A percentile compares a stretch with the other conserved stretches of the same genome.
Evolutionary conservation across 1,140 invertebrate genomes (phyloP).

Genomic region (Anoplolepis gracilipes): DNA sequence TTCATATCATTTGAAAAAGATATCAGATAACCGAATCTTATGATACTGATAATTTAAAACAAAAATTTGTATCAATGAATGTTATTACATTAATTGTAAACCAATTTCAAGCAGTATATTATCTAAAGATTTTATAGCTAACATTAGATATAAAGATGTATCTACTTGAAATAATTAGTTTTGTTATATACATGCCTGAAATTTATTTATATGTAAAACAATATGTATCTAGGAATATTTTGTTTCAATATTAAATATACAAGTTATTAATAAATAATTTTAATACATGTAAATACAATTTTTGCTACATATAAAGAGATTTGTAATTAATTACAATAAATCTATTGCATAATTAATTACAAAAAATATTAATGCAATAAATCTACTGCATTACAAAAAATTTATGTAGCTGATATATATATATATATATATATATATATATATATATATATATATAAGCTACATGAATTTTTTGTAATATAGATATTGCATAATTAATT

Average conservation of each 20-base stretch:
- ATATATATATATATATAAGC: slow-evolving; percentile 34
- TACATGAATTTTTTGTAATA: too few relatives aligned
- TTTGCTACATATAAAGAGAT: neutral
- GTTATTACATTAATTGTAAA: slow-evolving; percentile 47
- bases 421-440: too few relatives aligned
- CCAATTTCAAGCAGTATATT: slow-evolving; percentile 82
- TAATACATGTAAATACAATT: slow-evolving; percentile 9
- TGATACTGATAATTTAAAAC: neutral
- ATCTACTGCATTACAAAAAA: too few relatives aligned
- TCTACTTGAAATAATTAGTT: slow-evolving; percentile 63
- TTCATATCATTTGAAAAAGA: slow-evolving; percentile 83
- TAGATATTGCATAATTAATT: too few relatives aligned
- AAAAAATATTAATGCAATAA: too few relatives aligned
- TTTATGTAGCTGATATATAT: neutral
- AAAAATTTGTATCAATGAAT: slow-evolving; percentile 17
- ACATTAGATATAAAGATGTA: slow-evolving; percentile 83
- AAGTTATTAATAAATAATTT: slow-evolving; percentile 51
- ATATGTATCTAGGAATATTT: slow-evolving; percentile 32
- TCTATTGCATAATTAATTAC: too few relatives aligned
- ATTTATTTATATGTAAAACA: slow-evolving; percentile 43
- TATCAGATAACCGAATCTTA: slow-evolving; percentile 75
- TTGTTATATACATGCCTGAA: slow-evolving; percentile 1
- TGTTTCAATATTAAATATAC: slow-evolving; percentile 31
- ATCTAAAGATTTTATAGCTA: slow-evolving; percentile 83
- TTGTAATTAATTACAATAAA: slow-evolving; percentile 32